These are phyloP conservation scores for Heterotilapia buettikoferi DNA, from an alignment of 2,113 vertebrate species.

Conservation along the genomic window DNA sequence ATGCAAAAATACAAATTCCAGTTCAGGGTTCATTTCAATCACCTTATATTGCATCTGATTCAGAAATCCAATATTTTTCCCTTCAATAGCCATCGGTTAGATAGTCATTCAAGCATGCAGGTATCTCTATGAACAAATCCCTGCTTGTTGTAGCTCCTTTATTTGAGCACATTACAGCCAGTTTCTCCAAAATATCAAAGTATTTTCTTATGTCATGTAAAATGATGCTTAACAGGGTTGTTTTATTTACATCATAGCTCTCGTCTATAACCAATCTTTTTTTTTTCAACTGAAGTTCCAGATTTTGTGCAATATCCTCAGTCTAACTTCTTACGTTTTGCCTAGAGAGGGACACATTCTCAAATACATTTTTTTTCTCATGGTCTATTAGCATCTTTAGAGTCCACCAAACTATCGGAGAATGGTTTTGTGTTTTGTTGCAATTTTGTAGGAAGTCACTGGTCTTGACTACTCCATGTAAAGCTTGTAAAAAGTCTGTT, in stretches of 20 bases:
- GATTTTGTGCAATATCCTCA: background rate
- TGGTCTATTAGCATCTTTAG: background rate
- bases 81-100: background rate
- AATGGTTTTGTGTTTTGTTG: background rate
- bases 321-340: background rate
- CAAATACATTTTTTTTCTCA: background rate
- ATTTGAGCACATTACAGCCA: too few species aligned
- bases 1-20: background rate
- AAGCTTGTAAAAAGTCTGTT: background rate
- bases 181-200: too few species aligned
- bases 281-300: background rate
- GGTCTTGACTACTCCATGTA: background rate
- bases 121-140: too few species aligned
- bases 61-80: background rate
- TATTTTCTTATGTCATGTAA: too few species aligned
- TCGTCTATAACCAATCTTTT: background rate
- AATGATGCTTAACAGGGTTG: too few species aligned
- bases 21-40: background rate
- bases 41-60: background rate
- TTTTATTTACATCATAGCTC: too few species aligned
- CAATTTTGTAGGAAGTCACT: background rate
- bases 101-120: background rate
- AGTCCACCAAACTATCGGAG: background rate
- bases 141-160: too few species aligned
- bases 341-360: background rate